A percentile compares a stretch with the other conserved stretches of the same genome.
phyloP scores from a whole-genome alignment of 2,797 vertebrate genomes.

The Okamejei kenojei region DNA sequence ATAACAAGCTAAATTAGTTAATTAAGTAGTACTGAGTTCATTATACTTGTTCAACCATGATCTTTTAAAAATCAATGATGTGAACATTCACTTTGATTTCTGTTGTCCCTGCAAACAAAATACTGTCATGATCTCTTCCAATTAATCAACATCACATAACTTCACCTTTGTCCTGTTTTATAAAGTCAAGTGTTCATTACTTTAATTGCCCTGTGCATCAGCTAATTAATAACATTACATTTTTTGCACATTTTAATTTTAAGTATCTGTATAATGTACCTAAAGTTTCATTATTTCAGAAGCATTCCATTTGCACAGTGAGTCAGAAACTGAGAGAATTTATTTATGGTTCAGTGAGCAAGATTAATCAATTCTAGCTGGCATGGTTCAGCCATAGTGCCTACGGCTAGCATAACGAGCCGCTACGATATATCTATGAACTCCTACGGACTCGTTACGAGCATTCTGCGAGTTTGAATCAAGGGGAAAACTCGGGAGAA shows the following conservation, averaged over 20 bases:
- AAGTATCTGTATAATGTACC: not conserved
- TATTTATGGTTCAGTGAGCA: not conserved
- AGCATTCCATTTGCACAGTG: not conserved
- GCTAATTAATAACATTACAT: not conserved
- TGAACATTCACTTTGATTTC: constrained; percentile 3
- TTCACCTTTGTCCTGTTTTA: not conserved
- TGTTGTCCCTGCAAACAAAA: not conserved
- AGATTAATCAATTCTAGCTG: not conserved
- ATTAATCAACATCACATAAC: not conserved
- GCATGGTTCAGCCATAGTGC: not conserved
- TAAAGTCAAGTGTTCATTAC: not conserved
- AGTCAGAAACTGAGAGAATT: not conserved
- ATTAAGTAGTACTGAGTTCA: not conserved
- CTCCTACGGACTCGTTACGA: no score
- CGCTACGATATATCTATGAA: no score
- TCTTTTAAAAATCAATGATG: not conserved
- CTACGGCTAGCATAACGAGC: no score
- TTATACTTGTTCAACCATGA: not conserved
- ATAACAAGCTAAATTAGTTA: not conserved
- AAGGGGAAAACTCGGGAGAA: no score
- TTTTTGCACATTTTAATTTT: not conserved
- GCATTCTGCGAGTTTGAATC: no score
- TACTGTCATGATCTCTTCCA: not conserved
- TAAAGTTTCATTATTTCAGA: not conserved
- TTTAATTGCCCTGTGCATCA: not conserved